Percentiles rank a stretch among this genome's conserved stretches.
Conservation (phyloP, 1,140 invertebrate species). For the Thaumatotibia leucotreta region DNA sequence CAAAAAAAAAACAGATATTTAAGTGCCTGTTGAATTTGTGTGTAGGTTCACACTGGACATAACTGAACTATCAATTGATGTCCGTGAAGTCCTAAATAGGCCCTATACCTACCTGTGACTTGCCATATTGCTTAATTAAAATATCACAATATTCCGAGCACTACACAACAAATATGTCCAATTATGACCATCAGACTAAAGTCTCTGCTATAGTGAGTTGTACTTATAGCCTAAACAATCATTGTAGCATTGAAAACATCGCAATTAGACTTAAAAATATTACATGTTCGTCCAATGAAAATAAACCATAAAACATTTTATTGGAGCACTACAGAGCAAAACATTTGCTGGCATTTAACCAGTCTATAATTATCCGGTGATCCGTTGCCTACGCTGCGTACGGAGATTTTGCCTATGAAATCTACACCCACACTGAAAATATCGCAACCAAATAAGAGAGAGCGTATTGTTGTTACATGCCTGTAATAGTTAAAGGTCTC, state of each 20-base stretch:
- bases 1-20: too few relatives aligned
- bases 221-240: not conserved
- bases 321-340: conserved; percentile 39
- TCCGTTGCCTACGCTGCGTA: conserved; percentile 34
- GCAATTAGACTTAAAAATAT: conserved; percentile 11
- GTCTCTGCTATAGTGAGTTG: too few relatives aligned
- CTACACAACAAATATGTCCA: too few relatives aligned
- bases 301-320: conserved; percentile 57
- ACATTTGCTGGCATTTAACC: conserved; percentile 65
- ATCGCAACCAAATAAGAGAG: conserved; percentile 13
- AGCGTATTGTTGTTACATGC: not conserved
- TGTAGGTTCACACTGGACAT: too few relatives aligned
- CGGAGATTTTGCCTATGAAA: conserved; percentile 50
- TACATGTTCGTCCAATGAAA: conserved; percentile 34
- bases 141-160: too few relatives aligned
- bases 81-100: too few relatives aligned
- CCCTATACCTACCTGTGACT: too few relatives aligned
- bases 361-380: conserved; percentile 56
- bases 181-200: too few relatives aligned
- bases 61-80: too few relatives aligned
- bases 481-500: not conserved
- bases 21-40: too few relatives aligned
- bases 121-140: too few relatives aligned
- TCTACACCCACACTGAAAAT: conserved; percentile 46
- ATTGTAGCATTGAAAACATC: not conserved